phyloP scores from a whole-genome alignment of 2,797 vertebrate species.

The Myiothlypis coronata region DNA sequence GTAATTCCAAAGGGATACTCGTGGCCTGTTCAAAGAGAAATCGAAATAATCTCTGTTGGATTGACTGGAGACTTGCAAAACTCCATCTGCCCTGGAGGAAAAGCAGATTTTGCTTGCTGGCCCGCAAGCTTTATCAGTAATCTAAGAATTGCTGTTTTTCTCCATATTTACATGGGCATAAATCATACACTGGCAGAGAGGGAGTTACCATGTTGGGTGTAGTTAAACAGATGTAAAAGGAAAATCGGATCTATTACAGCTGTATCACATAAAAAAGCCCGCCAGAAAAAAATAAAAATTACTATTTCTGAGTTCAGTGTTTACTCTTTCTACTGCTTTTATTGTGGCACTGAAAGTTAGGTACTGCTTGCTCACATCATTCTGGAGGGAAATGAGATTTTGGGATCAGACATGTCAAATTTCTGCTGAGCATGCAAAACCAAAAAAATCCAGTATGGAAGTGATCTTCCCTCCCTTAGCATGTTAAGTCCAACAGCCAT shows the following conservation, averaged over 20 bases:
- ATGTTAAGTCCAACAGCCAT: background rate
- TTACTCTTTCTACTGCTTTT: background rate
- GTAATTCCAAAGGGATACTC: slow-evolving; percentile 95
- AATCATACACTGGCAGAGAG: background rate
- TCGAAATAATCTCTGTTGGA: background rate
- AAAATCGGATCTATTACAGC: background rate
- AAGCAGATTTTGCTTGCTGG: background rate
- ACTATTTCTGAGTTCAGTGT: background rate
- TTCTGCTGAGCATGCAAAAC: background rate
- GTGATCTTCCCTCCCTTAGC: background rate
- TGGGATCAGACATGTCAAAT: background rate
- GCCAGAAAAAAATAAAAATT: background rate
- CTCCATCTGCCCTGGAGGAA: background rate
- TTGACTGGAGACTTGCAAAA: background rate
- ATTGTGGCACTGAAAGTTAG: background rate
- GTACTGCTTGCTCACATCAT: background rate
- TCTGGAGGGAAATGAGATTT: background rate
- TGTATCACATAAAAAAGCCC: background rate
- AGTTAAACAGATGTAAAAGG: background rate
- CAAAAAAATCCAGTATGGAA: background rate
- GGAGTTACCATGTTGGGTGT: background rate
- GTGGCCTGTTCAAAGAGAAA: slow-evolving; percentile 82
- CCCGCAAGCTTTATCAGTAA: background rate
- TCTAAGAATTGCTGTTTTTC: background rate
- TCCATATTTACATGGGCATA: background rate